Percentiles rank a stretch among this genome's conserved stretches.
Conservation (phyloP, 2,888 invertebrate genomes). For the Drosophila limbata region DNA sequence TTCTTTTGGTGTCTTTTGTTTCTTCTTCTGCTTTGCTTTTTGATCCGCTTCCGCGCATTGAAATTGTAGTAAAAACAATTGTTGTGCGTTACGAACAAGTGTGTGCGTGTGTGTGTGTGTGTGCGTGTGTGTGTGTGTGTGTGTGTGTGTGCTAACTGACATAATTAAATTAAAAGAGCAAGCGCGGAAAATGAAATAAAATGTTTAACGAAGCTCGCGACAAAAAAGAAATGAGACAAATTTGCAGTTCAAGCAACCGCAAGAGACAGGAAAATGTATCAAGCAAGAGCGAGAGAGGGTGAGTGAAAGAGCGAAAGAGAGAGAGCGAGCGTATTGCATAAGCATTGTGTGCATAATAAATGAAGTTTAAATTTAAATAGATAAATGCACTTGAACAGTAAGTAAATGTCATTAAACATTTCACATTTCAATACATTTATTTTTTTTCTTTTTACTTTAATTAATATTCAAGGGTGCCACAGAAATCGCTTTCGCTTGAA, state of each 20-base stretch:
- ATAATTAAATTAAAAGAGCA: slow-evolving; percentile 62
- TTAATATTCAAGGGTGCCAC: no score
- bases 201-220: slow-evolving; percentile 58
- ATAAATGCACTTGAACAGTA: no score
- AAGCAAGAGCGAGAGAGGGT: not conserved
- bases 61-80: slow-evolving; percentile 43
- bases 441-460: no score
- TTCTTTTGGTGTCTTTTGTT: not conserved
- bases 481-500: no score
- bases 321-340: slow-evolving; percentile 36
- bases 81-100: slow-evolving; percentile 8
- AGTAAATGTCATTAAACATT: no score
- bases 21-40: not conserved
- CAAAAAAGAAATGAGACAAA: slow-evolving; percentile 51
- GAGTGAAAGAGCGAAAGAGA: not conserved
- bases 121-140: slow-evolving; percentile 12
- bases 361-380: not conserved
- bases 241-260: slow-evolving; percentile 29
- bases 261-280: not conserved
- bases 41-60: slow-evolving; percentile 47
- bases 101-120: slow-evolving; percentile 8
- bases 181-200: slow-evolving; percentile 52
- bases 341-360: slow-evolving; percentile 13
- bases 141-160: slow-evolving; percentile 54
- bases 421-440: no score